Conservation (phyloP, 1,140 invertebrate genomes). For the Protaetia brevitarsis region DNA sequence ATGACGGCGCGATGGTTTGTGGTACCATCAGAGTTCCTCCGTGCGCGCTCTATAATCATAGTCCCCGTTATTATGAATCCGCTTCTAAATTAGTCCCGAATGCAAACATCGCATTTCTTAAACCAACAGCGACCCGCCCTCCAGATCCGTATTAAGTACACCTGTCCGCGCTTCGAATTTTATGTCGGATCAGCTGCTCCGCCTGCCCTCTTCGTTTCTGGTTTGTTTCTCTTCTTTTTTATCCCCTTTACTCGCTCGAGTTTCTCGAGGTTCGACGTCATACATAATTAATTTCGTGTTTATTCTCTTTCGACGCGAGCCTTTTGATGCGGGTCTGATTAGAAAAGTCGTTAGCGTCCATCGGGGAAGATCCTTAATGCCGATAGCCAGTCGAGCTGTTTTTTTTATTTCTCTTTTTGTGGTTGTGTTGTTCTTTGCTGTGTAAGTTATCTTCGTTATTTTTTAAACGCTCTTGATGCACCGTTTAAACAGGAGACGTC, state of each 20-base stretch:
- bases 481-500: too few species aligned
- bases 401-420: too few species aligned
- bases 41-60: conserved; percentile 30
- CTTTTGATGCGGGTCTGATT: not conserved
- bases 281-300: conserved; percentile 15
- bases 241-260: not conserved
- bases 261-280: not conserved
- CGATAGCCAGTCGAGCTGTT: too few species aligned
- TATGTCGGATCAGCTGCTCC: conserved; percentile 31
- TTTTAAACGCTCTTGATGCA: too few species aligned
- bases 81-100: conserved; percentile 30
- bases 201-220: not conserved
- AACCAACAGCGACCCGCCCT: conserved; percentile 30
- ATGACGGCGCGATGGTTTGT: too few species aligned
- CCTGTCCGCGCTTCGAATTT: conserved; percentile 31
- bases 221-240: not conserved
- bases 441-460: too few species aligned
- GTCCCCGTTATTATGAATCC: conserved; percentile 30
- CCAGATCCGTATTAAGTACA: conserved; percentile 26
- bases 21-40: too few species aligned
- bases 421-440: too few species aligned
- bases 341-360: not conserved
- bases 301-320: not conserved
- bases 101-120: conserved; percentile 32
- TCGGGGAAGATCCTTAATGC: too few species aligned